Base-by-base conservation (phyloP, 1,140 invertebrate genomes). In the Saccostrea cuccullata region DNA sequence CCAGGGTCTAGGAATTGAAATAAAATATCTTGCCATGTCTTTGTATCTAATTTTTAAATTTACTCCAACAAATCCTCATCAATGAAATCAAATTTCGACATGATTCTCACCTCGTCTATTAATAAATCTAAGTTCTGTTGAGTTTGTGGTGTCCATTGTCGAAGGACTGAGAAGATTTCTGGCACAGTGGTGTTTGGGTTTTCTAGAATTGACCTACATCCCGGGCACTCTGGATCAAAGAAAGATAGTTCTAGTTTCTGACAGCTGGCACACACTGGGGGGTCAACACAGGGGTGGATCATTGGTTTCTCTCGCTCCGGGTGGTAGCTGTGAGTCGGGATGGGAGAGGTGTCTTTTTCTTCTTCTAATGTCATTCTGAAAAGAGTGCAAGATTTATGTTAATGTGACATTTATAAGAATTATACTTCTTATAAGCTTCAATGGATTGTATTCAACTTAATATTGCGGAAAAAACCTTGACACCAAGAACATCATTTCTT, bases 101-200 rank as follows among this genome's bases (percentile, higher is more conserved):
- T 73, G 47, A 88, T 23, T 23, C 84, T 87, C 86, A 96, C 96
- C 94, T 96, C 95, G 87, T 94, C 90, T 9, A 96, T 92, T 15
- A 96, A 88, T 47, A 95, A 87, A 88, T 96, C 94, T 82, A 96
- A 91, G 85, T 95, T 95, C 64, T 95, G 95, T 92, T 96, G 96
- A 55, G 95, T 95, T 87, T 95, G 94, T n/a, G 96, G 96, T 55
- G 95, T 95, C 96, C 96, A 96, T 93, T 96, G 96, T 67, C 96
- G 91, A 86, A 96, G 90, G 40, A 96, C 94, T 82, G 96, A 96
- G 91, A 96, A 96, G 56, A 96, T 94, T 88, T 96, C 94, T 86
- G 95, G 92, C 47, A 96, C 91, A 5, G 94, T 94, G 13, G 95
- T 96, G 58, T 93, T 91, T 6, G 94, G 92, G 88, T 94, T 93